Base-by-base conservation (phyloP, 2,113 vertebrate species). In the Ursus arctos region DNA sequence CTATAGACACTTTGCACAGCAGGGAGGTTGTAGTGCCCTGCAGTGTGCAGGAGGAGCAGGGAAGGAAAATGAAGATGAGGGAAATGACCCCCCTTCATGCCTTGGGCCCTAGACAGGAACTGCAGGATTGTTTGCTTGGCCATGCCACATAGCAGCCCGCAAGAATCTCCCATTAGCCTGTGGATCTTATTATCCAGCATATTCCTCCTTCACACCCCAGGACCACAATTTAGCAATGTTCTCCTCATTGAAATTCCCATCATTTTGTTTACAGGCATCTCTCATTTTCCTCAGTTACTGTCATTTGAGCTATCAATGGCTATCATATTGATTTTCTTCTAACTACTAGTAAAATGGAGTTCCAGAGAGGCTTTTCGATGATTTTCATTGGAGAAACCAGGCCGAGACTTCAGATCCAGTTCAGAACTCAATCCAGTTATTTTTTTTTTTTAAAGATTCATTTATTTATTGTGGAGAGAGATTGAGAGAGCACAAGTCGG, bases 1-100 rank as follows among this genome's bases (percentile, higher is more conserved):
- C 94, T 61, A 47, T 40, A 84, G 97, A 95, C 47, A 65, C 43
- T 91, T 82, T 33, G 19, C 51, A 91, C 76, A 84, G 28, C 51
- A 36, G 28, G 43, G 61, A 83, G 33, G 65, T 59, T 90, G 12
- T 43, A 65, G 24, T n/a, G 0, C 36, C 49, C 12, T 76, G 21
- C 36, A 84, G 63, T 53, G 2, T 53, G 40, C 43, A 57, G 77
- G 1, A 53, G 13, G 47, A 71, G 31, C 36, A 81, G 19, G 93
- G 28, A 80, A 36, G 33, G 51, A 90, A 96, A 90, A 87, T 31
- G 61, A 93, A 81, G 31, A n/a, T 33, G n/a, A 71, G 26, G 57
- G 18, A 92, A 74, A 11, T 1, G 19, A 12, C 6, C 1, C 24
- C 49, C 3, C 2, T 18, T 11, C 86, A 16, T n/a, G 76, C 33